These are phyloP conservation scores for Meliscaeva auricollis DNA, from an alignment of 2,888 invertebrate genomes.

Conservation along the genomic window DNA sequence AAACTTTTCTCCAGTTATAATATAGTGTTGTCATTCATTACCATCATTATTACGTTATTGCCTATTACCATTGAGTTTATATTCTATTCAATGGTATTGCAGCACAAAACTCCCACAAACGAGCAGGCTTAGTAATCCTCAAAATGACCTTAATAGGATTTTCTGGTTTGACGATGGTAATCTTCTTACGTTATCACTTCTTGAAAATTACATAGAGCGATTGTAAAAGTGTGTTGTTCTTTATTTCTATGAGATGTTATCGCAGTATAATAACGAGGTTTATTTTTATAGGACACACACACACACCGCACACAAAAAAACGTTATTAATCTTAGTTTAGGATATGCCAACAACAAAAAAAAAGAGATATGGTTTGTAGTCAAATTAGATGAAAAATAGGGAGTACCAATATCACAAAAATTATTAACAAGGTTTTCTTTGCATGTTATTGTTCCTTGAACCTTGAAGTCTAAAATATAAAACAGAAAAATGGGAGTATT, in stretches of 20 bases:
- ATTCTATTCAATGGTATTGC: neutral
- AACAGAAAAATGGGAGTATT: too few relatives aligned
- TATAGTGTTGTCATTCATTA: constrained; percentile 5
- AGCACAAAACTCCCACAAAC: neutral
- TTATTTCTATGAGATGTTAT: neutral
- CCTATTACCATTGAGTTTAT: neutral
- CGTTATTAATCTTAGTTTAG: neutral
- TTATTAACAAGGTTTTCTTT: too few relatives aligned
- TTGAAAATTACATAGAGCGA: constrained; percentile 13
- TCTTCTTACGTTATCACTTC: constrained; percentile 13
- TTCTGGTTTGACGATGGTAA: constrained; percentile 6
- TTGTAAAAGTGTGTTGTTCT: constrained; percentile 8
- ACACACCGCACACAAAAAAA: neutral
- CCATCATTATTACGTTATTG: constrained; percentile 27
- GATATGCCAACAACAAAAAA: neutral
- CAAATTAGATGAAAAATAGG: too few relatives aligned
- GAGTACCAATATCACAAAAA: too few relatives aligned
- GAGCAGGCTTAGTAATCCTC: neutral
- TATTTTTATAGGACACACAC: neutral
- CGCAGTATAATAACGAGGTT: neutral
- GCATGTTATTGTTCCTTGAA: too few relatives aligned
- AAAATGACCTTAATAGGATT: constrained; percentile 20
- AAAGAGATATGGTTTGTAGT: too few relatives aligned
- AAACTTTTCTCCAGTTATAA: neutral
- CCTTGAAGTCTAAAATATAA: too few relatives aligned